Percentiles rank a stretch among this genome's conserved stretches.
These are phyloP conservation scores for Synodontis membranacea DNA, from an alignment of 2,113 vertebrate species.

Conservation along the genomic window DNA sequence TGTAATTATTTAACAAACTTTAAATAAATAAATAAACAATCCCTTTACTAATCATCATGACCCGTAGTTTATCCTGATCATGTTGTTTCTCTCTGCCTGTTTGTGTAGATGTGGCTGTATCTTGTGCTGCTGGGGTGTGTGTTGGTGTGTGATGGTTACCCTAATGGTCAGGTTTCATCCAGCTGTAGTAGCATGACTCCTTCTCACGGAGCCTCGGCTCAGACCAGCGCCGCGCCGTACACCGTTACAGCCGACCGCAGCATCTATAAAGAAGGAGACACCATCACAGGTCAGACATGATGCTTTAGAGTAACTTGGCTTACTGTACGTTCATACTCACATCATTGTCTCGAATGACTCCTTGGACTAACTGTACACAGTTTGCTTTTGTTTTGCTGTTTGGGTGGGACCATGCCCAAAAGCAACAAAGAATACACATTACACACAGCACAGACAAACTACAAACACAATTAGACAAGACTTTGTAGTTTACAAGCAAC, in stretches of 20 bases:
- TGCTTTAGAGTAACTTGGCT: background rate
- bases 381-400: background rate
- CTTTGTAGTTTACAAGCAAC: background rate
- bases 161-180: constrained; percentile 40
- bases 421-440: background rate
- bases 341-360: background rate
- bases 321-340: background rate
- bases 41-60: background rate
- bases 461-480: background rate
- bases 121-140: constrained; percentile 36
- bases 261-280: constrained; percentile 49
- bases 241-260: background rate
- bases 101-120: constrained; percentile 28
- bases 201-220: constrained; percentile 9
- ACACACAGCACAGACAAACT: background rate
- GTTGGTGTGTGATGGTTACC: constrained; percentile 40
- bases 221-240: constrained; percentile 45
- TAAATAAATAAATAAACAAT: background rate
- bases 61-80: background rate
- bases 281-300: constrained; percentile 60
- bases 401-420: background rate
- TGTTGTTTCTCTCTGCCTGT: background rate
- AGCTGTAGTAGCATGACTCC: constrained; percentile 57
- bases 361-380: background rate
- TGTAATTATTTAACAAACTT: background rate